phyloP scores from a whole-genome alignment of 2,888 invertebrate genomes.

The Mystacides longicornis region DNA sequence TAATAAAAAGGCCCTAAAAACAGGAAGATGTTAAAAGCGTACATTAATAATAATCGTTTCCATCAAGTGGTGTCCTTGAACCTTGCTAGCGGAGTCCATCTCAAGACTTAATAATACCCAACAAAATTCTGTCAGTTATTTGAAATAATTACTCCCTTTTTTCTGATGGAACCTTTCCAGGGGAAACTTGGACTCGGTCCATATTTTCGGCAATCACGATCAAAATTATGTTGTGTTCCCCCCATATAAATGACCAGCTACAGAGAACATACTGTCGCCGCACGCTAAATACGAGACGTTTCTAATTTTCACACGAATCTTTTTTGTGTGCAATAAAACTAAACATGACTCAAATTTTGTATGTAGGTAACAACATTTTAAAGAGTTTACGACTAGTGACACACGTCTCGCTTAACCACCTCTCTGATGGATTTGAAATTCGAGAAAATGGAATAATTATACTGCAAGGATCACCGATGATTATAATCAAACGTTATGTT shows the following conservation, averaged over 20 bases:
- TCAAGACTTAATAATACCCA: neutral
- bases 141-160: slow-evolving; percentile 1
- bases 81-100: neutral
- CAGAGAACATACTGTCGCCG: neutral
- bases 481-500: no score
- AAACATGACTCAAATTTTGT: no score
- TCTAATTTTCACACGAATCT: no score
- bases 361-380: no score
- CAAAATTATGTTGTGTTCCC: neutral
- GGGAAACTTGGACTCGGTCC: neutral
- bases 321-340: no score
- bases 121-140: neutral
- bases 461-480: no score
- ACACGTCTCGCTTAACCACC: no score
- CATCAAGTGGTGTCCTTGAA: neutral
- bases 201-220: neutral
- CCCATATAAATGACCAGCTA: neutral
- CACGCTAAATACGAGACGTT: no score
- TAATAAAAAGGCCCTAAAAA: neutral
- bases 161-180: neutral
- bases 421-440: no score
- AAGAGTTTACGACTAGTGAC: no score
- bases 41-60: no score
- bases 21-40: neutral
- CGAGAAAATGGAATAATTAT: no score